These are phyloP conservation scores for Oncorhynchus tshawytscha DNA, from an alignment of 2,113 vertebrate species.

Conservation along the genomic window DNA sequence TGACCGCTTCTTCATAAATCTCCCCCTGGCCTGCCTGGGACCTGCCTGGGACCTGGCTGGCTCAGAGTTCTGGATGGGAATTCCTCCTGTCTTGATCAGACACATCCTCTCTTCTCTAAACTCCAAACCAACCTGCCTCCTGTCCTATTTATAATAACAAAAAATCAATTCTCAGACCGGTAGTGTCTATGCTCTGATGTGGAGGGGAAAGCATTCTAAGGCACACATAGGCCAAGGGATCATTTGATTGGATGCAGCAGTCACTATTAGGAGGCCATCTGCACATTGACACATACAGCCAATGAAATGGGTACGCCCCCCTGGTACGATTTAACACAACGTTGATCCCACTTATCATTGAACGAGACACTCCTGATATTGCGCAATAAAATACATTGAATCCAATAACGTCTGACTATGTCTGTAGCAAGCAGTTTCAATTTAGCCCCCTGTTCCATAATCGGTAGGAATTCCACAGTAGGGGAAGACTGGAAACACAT, in stretches of 20 bases:
- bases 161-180: neutral
- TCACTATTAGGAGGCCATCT: slow-evolving; percentile 48
- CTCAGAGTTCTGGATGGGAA: slow-evolving; percentile 14
- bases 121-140: neutral
- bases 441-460: slow-evolving; percentile 25
- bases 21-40: slow-evolving; percentile 2
- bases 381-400: slow-evolving; percentile 2
- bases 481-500: slow-evolving; percentile 18
- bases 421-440: slow-evolving; percentile 19
- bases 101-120: neutral
- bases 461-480: slow-evolving; percentile 15
- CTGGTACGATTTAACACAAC: slow-evolving; percentile 50
- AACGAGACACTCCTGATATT: slow-evolving; percentile 26
- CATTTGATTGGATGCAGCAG: slow-evolving; percentile 72
- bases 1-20: slow-evolving; percentile 24
- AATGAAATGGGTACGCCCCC: slow-evolving; percentile 34
- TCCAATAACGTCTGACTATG: slow-evolving; percentile 12
- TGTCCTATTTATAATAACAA: slow-evolving; percentile 57
- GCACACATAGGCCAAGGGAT: slow-evolving; percentile 40
- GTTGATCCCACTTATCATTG: slow-evolving; percentile 46
- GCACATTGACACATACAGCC: slow-evolving; percentile 32
- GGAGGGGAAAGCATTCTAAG: slow-evolving; percentile 17
- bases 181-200: slow-evolving; percentile 23
- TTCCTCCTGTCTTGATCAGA: slow-evolving; percentile 15
- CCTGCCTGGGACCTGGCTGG: neutral